phyloP scores from a whole-genome alignment of 2,888 invertebrate genomes.

The Gryllus longicercus region DNA sequence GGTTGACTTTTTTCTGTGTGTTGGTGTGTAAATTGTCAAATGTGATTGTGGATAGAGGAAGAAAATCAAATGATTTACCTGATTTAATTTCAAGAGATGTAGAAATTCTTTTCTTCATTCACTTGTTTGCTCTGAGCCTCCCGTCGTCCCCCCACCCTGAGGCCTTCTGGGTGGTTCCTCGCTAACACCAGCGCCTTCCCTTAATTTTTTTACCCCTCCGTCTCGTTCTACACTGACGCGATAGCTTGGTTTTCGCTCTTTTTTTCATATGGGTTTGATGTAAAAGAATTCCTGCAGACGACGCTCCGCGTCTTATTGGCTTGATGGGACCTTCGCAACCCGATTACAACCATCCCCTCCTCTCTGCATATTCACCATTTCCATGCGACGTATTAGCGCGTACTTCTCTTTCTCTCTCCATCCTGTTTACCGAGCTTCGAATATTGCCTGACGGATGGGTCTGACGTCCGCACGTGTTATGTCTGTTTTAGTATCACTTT shows the following conservation, averaged over 20 bases:
- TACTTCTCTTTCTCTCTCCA: conserved; percentile 22
- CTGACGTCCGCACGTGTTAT: conserved; percentile 33
- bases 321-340: neutral
- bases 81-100: conserved; percentile 33
- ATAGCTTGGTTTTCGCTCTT: too few relatives aligned
- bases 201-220: too few relatives aligned
- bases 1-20: neutral
- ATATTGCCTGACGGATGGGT: conserved; percentile 32
- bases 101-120: conserved; percentile 21
- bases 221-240: too few relatives aligned
- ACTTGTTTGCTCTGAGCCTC: too few relatives aligned
- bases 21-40: conserved; percentile 12
- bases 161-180: too few relatives aligned
- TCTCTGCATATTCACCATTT: neutral
- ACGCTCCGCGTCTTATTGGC: conserved; percentile 20
- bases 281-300: conserved; percentile 23
- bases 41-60: conserved; percentile 26
- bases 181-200: too few relatives aligned
- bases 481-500: conserved; percentile 32
- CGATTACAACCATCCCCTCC: conserved; percentile 29
- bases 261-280: too few relatives aligned
- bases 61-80: conserved; percentile 34
- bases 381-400: conserved; percentile 30
- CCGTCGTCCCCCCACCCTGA: too few relatives aligned
- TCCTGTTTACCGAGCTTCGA: conserved; percentile 22